Evolutionary conservation across 1,140 invertebrate genomes (phyloP).

Genomic region (Onthophagus taurus): DNA sequence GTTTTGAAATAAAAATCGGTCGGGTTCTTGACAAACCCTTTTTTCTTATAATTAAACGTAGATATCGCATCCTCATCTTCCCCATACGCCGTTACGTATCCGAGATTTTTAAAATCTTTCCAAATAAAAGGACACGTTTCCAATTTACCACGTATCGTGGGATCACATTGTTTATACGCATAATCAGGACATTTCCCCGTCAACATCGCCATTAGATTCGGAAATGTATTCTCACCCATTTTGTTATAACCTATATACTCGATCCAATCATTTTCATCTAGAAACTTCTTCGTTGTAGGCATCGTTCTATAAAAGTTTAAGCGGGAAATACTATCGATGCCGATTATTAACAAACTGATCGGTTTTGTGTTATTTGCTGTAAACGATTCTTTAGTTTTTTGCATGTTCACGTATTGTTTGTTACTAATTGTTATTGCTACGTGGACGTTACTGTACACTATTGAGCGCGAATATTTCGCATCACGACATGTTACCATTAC

Average conservation of each 20-base stretch:
- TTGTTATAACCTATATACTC: constrained; percentile 54
- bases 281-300: constrained; percentile 58
- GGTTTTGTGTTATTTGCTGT: background rate
- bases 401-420: constrained; percentile 20
- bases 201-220: constrained; percentile 69
- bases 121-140: constrained; percentile 53
- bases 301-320: constrained; percentile 66
- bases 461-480: no score
- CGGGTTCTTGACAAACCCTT: constrained; percentile 54
- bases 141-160: constrained; percentile 39
- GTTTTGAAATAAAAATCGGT: constrained; percentile 66
- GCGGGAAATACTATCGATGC: constrained; percentile 74
- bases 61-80: constrained; percentile 51
- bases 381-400: background rate
- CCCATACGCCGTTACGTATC: constrained; percentile 53
- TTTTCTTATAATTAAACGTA: constrained; percentile 55
- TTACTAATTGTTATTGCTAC: constrained; percentile 29
- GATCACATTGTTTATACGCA: constrained; percentile 43
- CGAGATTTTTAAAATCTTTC: constrained; percentile 45
- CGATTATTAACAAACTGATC: constrained; percentile 62
- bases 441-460: constrained; percentile 44
- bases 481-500: constrained; percentile 10
- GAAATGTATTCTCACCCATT: constrained; percentile 71
- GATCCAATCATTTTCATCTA: constrained; percentile 44
- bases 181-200: constrained; percentile 49